phyloP scores from a whole-genome alignment of 2,113 vertebrate genomes.

The Alligator sinensis region DNA sequence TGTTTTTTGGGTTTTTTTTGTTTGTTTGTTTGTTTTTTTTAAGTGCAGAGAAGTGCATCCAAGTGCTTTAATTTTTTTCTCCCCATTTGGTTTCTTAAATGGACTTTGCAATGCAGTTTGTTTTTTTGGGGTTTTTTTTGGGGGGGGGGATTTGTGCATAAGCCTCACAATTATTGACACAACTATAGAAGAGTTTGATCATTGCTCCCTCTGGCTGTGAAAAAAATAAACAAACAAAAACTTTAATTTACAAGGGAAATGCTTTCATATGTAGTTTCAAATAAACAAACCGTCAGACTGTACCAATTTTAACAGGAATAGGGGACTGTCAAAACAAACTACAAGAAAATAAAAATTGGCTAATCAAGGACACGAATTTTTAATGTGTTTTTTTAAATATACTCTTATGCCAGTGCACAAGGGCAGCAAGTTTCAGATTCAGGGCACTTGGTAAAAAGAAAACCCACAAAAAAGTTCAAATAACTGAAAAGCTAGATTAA shows the following conservation, averaged over 20 bases:
- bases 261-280: not conserved
- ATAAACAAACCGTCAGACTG: not conserved
- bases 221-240: not conserved
- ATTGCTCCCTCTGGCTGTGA: slow-evolving; percentile 49
- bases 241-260: not conserved
- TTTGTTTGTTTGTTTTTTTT: no score
- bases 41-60: no score
- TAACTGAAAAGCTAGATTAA: not conserved
- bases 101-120: no score
- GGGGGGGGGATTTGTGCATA: not conserved
- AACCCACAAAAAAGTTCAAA: not conserved
- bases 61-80: no score
- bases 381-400: no score
- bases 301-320: not conserved
- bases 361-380: not conserved
- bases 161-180: not conserved
- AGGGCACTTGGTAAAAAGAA: no score
- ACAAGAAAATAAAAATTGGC: not conserved
- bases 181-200: not conserved
- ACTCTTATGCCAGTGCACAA: no score
- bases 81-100: no score
- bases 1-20: no score
- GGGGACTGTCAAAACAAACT: not conserved
- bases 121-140: no score
- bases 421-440: not conserved